Evolutionary conservation across 2,888 invertebrate species (phyloP).

Genomic region (Coleophora deauratella): DNA sequence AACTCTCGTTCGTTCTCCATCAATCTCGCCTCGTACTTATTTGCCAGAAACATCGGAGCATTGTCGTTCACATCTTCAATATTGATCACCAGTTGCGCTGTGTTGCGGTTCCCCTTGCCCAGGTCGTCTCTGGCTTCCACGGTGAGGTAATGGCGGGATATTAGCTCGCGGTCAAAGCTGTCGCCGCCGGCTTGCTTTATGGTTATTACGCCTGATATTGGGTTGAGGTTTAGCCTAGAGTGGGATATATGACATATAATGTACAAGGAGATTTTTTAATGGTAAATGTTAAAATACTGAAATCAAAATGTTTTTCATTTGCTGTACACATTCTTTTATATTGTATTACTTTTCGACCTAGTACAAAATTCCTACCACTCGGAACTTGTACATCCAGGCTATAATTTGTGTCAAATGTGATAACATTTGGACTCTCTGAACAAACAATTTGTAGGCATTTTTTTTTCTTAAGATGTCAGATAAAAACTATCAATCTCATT

Average conservation of each 20-base stretch:
- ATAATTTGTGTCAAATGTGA: no score
- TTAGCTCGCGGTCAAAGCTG: constrained; percentile 89
- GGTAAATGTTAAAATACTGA: no score
- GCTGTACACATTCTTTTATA: no score
- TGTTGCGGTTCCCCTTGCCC: constrained; percentile 82
- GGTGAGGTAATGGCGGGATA: constrained; percentile 87
- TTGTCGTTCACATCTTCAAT: constrained; percentile 94
- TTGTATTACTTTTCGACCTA: no score
- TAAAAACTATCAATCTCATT: no score
- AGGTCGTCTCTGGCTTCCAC: constrained; percentile 93
- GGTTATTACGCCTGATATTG: constrained; percentile 87
- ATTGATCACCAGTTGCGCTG: constrained; percentile 86
- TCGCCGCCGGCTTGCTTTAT: constrained; percentile 83
- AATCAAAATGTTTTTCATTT: no score
- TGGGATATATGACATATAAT: not conserved
- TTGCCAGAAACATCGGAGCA: constrained; percentile 87
- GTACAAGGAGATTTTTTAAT: no score
- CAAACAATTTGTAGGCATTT: no score
- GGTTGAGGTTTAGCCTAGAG: constrained; percentile 84
- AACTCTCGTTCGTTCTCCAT: constrained; percentile 88
- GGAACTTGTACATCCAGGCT: no score
- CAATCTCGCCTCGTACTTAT: constrained; percentile 86
- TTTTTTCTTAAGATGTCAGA: no score
- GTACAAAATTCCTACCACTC: no score
- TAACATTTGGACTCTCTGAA: no score